Base-by-base conservation (phyloP, 2,113 vertebrate genomes). In the human (Homo sapiens) region DNA sequence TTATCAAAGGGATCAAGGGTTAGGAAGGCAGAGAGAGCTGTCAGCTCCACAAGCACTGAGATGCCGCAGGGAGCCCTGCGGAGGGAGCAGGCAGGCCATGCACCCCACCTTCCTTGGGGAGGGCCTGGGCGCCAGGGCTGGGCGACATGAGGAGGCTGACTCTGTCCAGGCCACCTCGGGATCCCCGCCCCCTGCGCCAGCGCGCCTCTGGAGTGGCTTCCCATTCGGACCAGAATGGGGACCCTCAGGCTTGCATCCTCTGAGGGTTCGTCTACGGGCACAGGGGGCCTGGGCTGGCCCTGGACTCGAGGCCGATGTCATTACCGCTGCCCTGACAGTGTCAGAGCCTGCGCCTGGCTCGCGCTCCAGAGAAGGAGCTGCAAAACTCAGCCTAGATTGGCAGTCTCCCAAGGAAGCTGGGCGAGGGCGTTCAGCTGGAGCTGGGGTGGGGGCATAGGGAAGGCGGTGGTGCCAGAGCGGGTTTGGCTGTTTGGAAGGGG, bases 281-380 rank as follows among this genome's bases (percentile, higher is more conserved):
- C 52, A 55, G 78, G 35, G 40, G 50, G 76, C 8, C 55, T n/a
- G 55, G 73, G 20, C 27, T 27, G 17, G 13, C 23, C 20, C 8
- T 20, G 61, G 80, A 2, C 32, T 9, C 0, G 5, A 5, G 8
- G 72, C n/a, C 4, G 0, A 18, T 2, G 23, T 13, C 5, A 16
- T 40, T 8, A 32, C 85, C 16, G 55, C 78, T 68, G 40, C 66
- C n/a, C 48, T 14, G 43, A 32, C 27, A 5, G 57, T 0, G 2
- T 43, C 73, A 55, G 43, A 25, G 61, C 64, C 43, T 3, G 11
- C 6, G 5, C 38, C 16, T 4, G 8, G 48, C 59, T 1, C 52
- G 1, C 12, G 32, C 6, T 35, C 38, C 8, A 6, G 38, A 14
- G 35, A 82, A n/a, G 16, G 17, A 7, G 48, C 64, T 14, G 25